Base-by-base conservation (phyloP, 2,113 vertebrate genomes). In the Podarcis muralis region DNA sequence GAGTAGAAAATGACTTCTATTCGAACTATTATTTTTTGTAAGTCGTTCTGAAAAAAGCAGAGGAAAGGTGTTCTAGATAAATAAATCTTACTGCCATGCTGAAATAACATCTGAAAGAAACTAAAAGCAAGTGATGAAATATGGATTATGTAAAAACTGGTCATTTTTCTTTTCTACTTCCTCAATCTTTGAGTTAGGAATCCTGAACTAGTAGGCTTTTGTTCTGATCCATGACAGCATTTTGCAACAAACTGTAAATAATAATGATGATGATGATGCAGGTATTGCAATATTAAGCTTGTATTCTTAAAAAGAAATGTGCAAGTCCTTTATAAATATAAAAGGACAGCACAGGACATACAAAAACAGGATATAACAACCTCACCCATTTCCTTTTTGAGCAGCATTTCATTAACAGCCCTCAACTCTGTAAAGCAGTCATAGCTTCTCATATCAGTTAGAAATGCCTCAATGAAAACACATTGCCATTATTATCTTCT, bases 341-440 rank as follows among this genome's bases (percentile, higher is more conserved):
- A 76, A 48, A 79, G 18, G 69, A 6, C 74, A 40, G 18, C 3
- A 59, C 20, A 65, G 83, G 72, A 37, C 83, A 65, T 23, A 65
- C 30, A 48, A 43, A 27, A 11, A 66, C 92, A 95, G 94, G 94
- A 95, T 95, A 85, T 89, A 91, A 20, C 85, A 94, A 91, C 94
- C 93, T 96, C 94, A 88, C 94, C 94, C 93, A 92, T 94, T 96
- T 94, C 94, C 94, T 91, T 78, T 89, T 53, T 23, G 90, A 83
- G 79, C 93, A 92, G 83, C 59, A 69, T 89, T 27, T 0, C 16
- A n/a, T 11, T 90, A 85, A 78, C 90, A 30, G 74, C 66, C 87
- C 9, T 86, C 57, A 20, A 3, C 76, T 93, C 83, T 43, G 71
- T 84, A 76, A 65, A 92, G 18, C 90, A 89, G 32, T 90, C 86